phyloP scores from a whole-genome alignment of 1,140 invertebrate species.

The Drosophila ogumai region DNA sequence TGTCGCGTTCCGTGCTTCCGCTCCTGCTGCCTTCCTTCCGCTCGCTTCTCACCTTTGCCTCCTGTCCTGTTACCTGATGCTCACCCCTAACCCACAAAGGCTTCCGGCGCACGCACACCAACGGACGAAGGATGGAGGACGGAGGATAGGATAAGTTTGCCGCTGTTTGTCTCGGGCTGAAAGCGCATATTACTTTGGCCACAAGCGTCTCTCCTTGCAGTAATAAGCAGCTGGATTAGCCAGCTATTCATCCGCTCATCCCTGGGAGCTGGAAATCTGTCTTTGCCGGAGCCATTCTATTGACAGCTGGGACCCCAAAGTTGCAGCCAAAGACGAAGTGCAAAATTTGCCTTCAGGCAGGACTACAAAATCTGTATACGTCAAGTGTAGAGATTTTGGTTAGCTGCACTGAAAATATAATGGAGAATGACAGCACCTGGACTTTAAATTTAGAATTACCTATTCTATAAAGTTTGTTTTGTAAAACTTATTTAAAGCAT shows the following conservation, averaged over 20 bases:
- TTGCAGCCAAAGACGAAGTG: constrained; percentile 1
- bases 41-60: constrained; percentile 10
- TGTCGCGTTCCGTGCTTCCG: constrained; percentile 67
- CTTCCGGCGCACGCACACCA: constrained; percentile 68
- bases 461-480: too few relatives aligned
- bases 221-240: constrained; percentile 67
- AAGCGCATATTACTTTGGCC: constrained; percentile 65
- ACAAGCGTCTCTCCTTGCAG: constrained; percentile 54
- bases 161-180: constrained; percentile 49
- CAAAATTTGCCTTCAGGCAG: neutral
- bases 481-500: neutral
- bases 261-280: constrained; percentile 31
- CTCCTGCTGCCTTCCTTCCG: constrained; percentile 23
- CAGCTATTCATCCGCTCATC: constrained; percentile 39
- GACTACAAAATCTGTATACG: neutral
- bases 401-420: neutral
- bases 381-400: neutral
- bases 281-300: constrained; percentile 31
- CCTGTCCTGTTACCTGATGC: constrained; percentile 36
- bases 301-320: constrained; percentile 25
- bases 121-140: neutral
- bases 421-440: accelerated
- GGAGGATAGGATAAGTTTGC: constrained; percentile 32
- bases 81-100: constrained; percentile 64
- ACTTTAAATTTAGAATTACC: neutral